A percentile compares a stretch with the other conserved stretches of the same genome.
Conservation (phyloP, 2,113 vertebrate species). For the Centropus bengalensis region DNA sequence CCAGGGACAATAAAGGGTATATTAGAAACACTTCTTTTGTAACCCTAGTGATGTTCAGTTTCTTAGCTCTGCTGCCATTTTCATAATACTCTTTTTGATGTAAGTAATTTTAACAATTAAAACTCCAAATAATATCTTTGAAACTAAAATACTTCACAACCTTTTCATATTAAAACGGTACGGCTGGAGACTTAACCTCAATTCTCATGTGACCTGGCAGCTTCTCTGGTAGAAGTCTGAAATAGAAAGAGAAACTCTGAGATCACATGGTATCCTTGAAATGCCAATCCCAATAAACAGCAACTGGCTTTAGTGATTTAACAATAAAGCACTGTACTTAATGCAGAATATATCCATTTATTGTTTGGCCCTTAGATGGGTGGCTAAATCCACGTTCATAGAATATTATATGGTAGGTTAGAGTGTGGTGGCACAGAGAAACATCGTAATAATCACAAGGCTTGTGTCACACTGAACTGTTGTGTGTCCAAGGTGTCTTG, state of each 20-base stretch:
- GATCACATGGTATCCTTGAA: neutral
- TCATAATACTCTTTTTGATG: neutral
- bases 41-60: fast-evolving
- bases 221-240: neutral
- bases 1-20: fast-evolving
- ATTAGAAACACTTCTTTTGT: neutral
- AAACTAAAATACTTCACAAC: neutral
- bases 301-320: neutral
- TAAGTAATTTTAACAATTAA: neutral
- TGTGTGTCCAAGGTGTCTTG: neutral
- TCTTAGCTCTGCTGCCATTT: neutral
- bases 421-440: neutral
- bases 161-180: neutral
- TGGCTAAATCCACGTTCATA: neutral
- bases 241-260: neutral
- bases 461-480: neutral
- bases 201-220: neutral
- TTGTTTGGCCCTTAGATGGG: neutral
- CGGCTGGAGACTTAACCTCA: neutral
- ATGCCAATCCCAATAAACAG: neutral
- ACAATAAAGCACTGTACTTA: neutral
- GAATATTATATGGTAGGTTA: neutral
- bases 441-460: too few species aligned
- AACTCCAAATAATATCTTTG: neutral
- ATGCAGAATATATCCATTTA: neutral